phyloP scores from a whole-genome alignment of 2,888 invertebrate genomes.

The Agriopis marginaria region DNA sequence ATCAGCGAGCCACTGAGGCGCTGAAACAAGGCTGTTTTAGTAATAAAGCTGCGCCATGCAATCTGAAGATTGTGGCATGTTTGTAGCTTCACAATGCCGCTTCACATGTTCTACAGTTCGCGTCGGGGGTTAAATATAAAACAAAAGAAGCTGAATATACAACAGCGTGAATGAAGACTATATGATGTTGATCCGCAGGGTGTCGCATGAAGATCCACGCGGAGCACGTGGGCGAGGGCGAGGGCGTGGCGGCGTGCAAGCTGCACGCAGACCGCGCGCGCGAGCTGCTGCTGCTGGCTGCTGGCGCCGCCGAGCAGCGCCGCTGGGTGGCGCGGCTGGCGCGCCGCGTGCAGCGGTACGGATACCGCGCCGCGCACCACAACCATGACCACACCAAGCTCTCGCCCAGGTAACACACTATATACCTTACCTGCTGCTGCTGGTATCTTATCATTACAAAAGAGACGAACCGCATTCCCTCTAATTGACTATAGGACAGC shows the following conservation, averaged over 20 bases:
- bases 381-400: constrained; percentile 75
- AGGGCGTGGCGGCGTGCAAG: constrained; percentile 97
- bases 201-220: constrained; percentile 99
- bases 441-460: neutral
- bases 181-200: constrained; percentile 81
- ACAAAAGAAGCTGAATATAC: no score
- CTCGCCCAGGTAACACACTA: constrained; percentile 71
- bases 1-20: no score
- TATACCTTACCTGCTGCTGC: constrained; percentile 95
- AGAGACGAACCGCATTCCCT: no score
- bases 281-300: constrained; percentile 96
- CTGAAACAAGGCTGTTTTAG: no score
- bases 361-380: constrained; percentile 95
- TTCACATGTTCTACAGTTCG: no score
- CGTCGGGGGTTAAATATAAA: no score
- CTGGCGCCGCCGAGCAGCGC: constrained; percentile 94
- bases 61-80: no score
- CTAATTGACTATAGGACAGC: no score
- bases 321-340: constrained; percentile 97
- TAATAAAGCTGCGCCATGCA: no score
- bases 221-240: constrained; percentile 94
- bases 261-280: constrained; percentile 98
- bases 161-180: no score
- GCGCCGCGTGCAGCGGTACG: constrained; percentile 96
- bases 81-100: no score